A percentile compares a stretch with the other conserved stretches of the same genome.
phyloP scores from a whole-genome alignment of 2,888 invertebrate species.

The Andrena flavipes region DNA sequence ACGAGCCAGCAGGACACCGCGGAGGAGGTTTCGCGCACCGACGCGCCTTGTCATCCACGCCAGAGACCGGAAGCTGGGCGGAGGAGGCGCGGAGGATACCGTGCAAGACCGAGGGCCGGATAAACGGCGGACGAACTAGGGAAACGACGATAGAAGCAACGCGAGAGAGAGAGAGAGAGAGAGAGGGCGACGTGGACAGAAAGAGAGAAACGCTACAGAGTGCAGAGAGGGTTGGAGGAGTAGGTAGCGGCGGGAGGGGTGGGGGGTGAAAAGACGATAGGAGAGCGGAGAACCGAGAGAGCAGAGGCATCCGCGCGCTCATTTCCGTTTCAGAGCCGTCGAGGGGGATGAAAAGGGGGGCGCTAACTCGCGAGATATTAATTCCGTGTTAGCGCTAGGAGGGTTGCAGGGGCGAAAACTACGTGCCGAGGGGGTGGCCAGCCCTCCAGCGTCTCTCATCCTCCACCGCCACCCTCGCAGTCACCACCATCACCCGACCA shows the following conservation, averaged over 20 bases:
- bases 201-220: constrained; percentile 27
- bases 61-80: constrained; percentile 50
- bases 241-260: constrained; percentile 32
- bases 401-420: constrained; percentile 81
- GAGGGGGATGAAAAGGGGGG: constrained; percentile 74
- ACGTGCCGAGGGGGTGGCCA: constrained; percentile 76
- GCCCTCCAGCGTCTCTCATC: constrained; percentile 59
- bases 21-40: constrained; percentile 29
- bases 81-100: constrained; percentile 38
- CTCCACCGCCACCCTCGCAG: constrained; percentile 40
- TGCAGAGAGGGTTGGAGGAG: constrained; percentile 41
- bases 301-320: constrained; percentile 84
- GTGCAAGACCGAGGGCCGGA: background rate
- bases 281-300: constrained; percentile 68
- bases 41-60: constrained; percentile 29
- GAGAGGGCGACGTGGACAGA: constrained; percentile 26
- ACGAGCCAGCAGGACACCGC: background rate
- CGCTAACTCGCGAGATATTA: constrained; percentile 85
- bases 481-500: constrained; percentile 29
- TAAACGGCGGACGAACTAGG: constrained; percentile 15
- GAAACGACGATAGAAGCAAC: background rate
- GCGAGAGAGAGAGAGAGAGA: constrained; percentile 12
- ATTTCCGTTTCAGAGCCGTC: constrained; percentile 82
- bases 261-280: constrained; percentile 63
- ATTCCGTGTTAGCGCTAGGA: constrained; percentile 84